phyloP scores from a whole-genome alignment of 2,797 vertebrate genomes.

The Rhinoraja longicauda region DNA sequence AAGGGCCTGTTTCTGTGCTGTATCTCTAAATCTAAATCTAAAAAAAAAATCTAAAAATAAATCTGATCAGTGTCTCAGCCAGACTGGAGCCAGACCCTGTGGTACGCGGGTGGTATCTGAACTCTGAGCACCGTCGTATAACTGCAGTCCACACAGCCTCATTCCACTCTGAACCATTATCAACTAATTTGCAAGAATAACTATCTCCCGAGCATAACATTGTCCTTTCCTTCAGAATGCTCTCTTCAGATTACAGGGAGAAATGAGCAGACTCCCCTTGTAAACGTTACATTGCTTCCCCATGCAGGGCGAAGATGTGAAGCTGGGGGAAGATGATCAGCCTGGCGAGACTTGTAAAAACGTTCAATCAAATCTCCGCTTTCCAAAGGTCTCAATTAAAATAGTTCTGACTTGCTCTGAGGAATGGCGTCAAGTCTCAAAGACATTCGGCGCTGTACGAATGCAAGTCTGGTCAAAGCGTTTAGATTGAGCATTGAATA shows the following conservation, averaged over 20 bases:
- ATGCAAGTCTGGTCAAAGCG: not conserved
- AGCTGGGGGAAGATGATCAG: not conserved
- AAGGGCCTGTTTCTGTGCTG: no score
- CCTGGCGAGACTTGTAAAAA: not conserved
- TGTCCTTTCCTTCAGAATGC: not conserved
- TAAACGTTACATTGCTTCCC: not conserved
- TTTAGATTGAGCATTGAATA: not conserved
- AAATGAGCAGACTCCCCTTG: no score
- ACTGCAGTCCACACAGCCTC: not conserved
- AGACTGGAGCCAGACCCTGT: not conserved
- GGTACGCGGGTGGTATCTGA: not conserved
- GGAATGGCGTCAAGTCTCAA: not conserved
- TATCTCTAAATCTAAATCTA: no score
- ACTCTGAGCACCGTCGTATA: not conserved
- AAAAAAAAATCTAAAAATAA: no score
- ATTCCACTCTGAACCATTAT: not conserved
- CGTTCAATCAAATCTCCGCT: not conserved
- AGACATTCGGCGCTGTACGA: not conserved
- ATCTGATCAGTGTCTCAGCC: not conserved
- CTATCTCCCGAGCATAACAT: not conserved
- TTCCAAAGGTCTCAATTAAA: not conserved
- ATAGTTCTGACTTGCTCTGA: conserved; percentile 12
- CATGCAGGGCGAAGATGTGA: not conserved
- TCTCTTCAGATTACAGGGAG: not conserved
- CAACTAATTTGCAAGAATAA: not conserved